phyloP scores from a whole-genome alignment of 2,888 invertebrate species.

The Platycheirus rosarum region DNA sequence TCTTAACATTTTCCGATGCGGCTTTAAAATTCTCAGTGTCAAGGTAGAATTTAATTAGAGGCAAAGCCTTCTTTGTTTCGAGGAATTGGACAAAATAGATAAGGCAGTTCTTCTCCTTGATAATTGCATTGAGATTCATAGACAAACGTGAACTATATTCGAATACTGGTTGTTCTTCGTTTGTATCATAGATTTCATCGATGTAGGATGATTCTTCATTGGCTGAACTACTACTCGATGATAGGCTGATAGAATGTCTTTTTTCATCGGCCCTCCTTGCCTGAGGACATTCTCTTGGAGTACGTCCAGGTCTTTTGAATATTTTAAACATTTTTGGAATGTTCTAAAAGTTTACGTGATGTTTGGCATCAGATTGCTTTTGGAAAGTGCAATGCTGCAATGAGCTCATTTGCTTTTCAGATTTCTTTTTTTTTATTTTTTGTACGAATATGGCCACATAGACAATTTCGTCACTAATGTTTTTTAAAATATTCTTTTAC shows the following conservation, averaged over 20 bases:
- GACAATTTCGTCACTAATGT: too few relatives aligned
- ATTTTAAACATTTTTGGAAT: slow-evolving; percentile 59
- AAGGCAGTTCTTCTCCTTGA: slow-evolving; percentile 90
- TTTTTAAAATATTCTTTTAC: too few relatives aligned
- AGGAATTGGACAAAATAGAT: slow-evolving; percentile 93
- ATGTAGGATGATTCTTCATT: slow-evolving; percentile 47
- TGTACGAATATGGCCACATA: slow-evolving; percentile 56
- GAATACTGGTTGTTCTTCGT: slow-evolving; percentile 74
- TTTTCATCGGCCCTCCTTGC: slow-evolving; percentile 38
- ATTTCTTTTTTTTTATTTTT: slow-evolving; percentile 26
- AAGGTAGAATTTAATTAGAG: slow-evolving; percentile 89
- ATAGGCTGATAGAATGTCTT: slow-evolving; percentile 57
- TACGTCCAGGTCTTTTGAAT: slow-evolving; percentile 48
- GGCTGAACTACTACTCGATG: slow-evolving; percentile 36
- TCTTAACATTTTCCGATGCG: slow-evolving; percentile 78
- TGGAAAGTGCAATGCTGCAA: not conserved
- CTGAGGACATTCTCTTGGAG: slow-evolving; percentile 37
- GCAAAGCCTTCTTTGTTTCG: slow-evolving; percentile 88
- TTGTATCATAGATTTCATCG: slow-evolving; percentile 58
- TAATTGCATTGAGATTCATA: slow-evolving; percentile 89
- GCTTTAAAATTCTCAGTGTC: slow-evolving; percentile 88
- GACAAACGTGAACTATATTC: slow-evolving; percentile 85
- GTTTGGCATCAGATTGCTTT: slow-evolving; percentile 5
- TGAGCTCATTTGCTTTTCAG: slow-evolving; percentile 33
- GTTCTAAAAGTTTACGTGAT: not conserved